phyloP scores from a whole-genome alignment of 2,797 vertebrate species.

The Pipistrellus pipistrellus region DNA sequence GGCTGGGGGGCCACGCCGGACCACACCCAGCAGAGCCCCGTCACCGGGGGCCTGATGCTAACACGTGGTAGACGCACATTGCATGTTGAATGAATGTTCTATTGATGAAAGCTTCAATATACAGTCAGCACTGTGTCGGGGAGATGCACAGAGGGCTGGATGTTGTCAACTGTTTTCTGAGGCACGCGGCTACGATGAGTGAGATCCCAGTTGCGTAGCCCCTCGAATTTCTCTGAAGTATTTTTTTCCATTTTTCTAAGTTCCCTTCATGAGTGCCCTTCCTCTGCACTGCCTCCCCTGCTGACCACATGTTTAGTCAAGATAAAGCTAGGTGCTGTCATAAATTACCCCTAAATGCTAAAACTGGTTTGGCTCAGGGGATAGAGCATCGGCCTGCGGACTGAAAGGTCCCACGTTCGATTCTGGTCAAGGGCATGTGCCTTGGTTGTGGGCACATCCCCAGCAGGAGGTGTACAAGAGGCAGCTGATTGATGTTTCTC shows the following conservation, averaged over 20 bases:
- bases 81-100: conserved; percentile 50
- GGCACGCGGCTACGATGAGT: background rate
- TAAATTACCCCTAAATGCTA: background rate
- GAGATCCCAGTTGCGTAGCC: background rate
- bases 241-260: background rate
- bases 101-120: conserved; percentile 58
- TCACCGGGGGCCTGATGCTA: background rate
- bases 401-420: no score
- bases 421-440: no score
- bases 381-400: no score
- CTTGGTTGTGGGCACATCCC: no score
- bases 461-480: no score
- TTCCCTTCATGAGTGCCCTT: background rate
- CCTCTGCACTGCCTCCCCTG: background rate
- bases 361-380: no score
- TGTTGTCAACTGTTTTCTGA: conserved; percentile 12
- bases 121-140: background rate
- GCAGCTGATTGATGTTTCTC: no score
- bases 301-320: accelerated
- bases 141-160: background rate
- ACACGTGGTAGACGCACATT: background rate
- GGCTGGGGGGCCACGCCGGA: background rate
- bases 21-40: conserved; percentile 59
- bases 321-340: background rate
- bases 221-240: background rate